Evolutionary conservation across 2,888 invertebrate genomes (phyloP), one percentile per base, ranked within the genome.

Genomic region (Tetramorium bicarinatum): DNA sequence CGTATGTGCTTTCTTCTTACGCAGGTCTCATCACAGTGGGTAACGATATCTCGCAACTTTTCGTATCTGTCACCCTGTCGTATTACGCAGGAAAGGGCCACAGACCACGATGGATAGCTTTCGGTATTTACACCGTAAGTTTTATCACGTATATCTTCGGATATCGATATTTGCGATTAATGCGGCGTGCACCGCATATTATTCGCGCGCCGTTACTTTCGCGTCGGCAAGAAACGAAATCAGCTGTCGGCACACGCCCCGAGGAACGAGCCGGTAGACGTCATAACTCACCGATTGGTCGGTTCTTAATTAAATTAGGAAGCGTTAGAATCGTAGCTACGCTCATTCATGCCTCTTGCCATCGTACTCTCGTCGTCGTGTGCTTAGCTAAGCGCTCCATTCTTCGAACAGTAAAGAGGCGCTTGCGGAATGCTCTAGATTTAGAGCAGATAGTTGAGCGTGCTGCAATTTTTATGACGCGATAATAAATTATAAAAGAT

Each of bases 61-160:
- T 97, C 88, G 96, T 97, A 47, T 97, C 97, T 3, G 96, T 96
- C 21, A 95, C 96, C 34, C 93, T 97, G 84, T 96, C 97, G 85
- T 97, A 97, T 92, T 97, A 97, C 92, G 97, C 96, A 29, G 97
- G 97, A 85, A 96, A 96, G 91, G 96, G 97, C 59, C 97, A 97
- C 94, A 95, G 97, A 85, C 97, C 97, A 1, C 95, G 97, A 90
- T 97, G 97, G 97, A 97, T 97, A 92, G 97, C 97, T 6, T 95
- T 96, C 86, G 96, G 96, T 21, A 95, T 96, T 88, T 95, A 93
- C 86, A 94, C 93, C 80, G 95, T 95, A 88, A 94, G 93, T 92
- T 77, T 72, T 18, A 13, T 34, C 47, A 71, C 47, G 44, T 18
- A 71, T 71, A 71, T 72, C 38, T 34, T 3, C 74, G 59, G 18